Evolutionary conservation across 2,113 vertebrate species (phyloP).

Genomic region (Malurus melanocephalus): DNA sequence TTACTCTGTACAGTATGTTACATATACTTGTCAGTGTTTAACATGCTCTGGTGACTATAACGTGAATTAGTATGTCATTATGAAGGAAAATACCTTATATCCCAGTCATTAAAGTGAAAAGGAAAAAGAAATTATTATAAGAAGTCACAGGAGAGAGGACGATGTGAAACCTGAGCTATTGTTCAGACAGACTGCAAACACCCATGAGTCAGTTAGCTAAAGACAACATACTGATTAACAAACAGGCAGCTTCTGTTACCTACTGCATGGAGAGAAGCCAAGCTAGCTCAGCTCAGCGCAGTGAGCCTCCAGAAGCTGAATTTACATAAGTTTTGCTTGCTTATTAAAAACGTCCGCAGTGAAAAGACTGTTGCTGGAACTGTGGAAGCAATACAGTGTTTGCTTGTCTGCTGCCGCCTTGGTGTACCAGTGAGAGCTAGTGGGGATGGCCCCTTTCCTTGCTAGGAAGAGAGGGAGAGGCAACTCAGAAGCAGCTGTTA

Average conservation of each 20-base stretch:
- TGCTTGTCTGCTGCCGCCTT: neutral
- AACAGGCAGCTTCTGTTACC: constrained; percentile 4
- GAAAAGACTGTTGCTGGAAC: neutral
- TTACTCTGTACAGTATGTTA: neutral
- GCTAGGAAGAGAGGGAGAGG: neutral
- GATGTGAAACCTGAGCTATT: neutral
- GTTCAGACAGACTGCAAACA: neutral
- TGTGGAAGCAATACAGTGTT: neutral
- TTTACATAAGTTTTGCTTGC: neutral
- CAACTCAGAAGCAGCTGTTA: neutral
- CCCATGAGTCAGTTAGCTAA: neutral
- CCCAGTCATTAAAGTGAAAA: neutral
- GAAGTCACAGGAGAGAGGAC: neutral
- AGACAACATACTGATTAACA: neutral
- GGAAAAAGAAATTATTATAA: neutral
- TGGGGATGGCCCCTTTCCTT: neutral
- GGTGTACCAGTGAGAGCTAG: neutral
- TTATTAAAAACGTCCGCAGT: neutral
- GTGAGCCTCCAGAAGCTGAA: neutral
- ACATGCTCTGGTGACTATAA: neutral
- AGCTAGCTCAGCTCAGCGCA: neutral
- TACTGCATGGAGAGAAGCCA: neutral
- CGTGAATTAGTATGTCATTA: neutral
- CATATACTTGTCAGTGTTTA: neutral
- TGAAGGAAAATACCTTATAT: neutral